phyloP scores from a whole-genome alignment of 2,113 vertebrate species.

The Neotragus pygmaeus region DNA sequence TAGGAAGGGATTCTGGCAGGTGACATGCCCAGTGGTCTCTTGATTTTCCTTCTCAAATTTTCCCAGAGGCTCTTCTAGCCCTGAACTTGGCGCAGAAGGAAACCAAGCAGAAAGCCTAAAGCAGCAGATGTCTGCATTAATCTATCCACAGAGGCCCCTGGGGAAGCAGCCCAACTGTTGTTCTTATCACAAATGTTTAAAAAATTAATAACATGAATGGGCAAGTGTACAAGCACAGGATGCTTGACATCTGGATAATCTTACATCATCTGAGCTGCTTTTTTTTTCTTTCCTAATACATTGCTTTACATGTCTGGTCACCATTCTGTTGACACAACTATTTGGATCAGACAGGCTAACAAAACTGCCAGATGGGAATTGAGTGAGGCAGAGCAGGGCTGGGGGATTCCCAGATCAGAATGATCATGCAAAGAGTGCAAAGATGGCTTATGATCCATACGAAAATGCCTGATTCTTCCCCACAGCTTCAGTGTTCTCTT shows the following conservation, averaged over 20 bases:
- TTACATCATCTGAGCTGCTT: neutral
- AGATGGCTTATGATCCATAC: neutral
- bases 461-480: neutral
- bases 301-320: constrained; percentile 10
- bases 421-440: neutral
- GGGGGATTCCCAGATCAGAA: neutral
- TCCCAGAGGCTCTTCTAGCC: neutral
- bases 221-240: neutral
- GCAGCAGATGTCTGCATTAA: neutral
- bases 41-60: neutral
- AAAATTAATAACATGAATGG: constrained; percentile 35
- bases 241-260: constrained; percentile 17
- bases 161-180: neutral
- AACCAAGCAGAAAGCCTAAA: neutral
- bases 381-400: neutral
- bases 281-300: neutral
- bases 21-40: neutral
- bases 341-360: neutral
- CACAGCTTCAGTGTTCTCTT: neutral
- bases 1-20: neutral
- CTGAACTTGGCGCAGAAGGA: neutral
- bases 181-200: constrained; percentile 50
- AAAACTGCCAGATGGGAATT: neutral
- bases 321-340: constrained; percentile 15
- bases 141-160: neutral